A percentile compares a stretch with the other conserved stretches of the same genome.
These are phyloP conservation scores for Oryzias sinensis DNA, from an alignment of 2,797 vertebrate species.

Conservation along the genomic window DNA sequence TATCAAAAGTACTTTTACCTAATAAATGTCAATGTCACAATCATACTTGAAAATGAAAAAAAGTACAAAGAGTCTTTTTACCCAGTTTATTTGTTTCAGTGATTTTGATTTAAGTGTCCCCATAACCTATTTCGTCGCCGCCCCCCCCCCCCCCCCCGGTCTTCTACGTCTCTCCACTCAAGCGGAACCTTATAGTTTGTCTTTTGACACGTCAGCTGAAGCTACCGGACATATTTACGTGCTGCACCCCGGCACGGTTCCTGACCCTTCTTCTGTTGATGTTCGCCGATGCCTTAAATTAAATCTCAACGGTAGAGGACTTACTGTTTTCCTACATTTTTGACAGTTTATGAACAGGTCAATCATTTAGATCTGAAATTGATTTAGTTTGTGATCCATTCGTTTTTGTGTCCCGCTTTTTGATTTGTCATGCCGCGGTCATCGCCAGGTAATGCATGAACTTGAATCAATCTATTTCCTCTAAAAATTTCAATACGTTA, in stretches of 20 bases:
- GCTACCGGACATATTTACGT: constrained; percentile 61
- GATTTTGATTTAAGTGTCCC: no score
- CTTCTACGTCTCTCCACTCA: background rate
- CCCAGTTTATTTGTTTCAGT: no score
- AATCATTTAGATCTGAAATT: background rate
- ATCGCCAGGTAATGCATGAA: constrained; percentile 58
- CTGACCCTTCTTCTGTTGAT: constrained; percentile 39
- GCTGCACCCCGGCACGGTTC: constrained; percentile 58
- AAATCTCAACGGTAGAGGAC: constrained; percentile 31
- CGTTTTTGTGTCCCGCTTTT: constrained; percentile 12
- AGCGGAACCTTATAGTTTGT: constrained; percentile 56
- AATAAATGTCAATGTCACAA: no score
- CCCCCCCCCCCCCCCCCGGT: no score
- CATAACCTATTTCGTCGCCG: no score
- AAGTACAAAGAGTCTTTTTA: no score
- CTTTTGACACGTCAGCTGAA: constrained; percentile 79
- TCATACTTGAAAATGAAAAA: no score
- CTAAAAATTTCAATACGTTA: background rate
- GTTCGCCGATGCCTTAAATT: constrained; percentile 11
- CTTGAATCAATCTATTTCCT: background rate
- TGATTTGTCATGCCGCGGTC: constrained; percentile 59
- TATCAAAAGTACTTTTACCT: no score
- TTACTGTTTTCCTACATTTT: background rate
- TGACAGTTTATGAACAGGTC: background rate
- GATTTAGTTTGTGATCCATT: constrained; percentile 4